Base-by-base conservation (phyloP, 2,797 vertebrate species). In the Xenops minutus region DNA sequence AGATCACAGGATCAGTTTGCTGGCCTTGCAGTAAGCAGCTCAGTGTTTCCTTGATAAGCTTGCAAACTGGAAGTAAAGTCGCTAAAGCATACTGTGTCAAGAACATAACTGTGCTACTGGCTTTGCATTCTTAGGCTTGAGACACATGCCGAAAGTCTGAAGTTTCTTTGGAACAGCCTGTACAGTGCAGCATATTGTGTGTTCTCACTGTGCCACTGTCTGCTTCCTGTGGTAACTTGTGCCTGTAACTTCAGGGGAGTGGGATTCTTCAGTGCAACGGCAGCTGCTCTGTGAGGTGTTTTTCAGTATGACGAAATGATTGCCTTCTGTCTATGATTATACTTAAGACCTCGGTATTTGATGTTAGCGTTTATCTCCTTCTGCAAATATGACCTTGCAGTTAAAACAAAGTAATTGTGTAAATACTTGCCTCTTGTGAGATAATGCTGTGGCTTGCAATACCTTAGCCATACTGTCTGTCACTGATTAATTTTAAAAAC, bases 371-470 rank as follows among this genome's bases (percentile, higher is more conserved):
- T 96, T 90, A 85, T 85, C 88, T 95, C 61, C 64, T 74, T 95
- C 48, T 85, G 80, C 89, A 97, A 95, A 96, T 87, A 92, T 41
- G 69, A 89, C 89, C 93, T 89, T 78, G 61, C 43, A 61, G 66
- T 79, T 89, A 69, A 89, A 84, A 59, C 73, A 68, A 74, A 80
- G 61, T 56, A 62, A 36, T 23, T 89, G 88, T 69, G 52, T 82
- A 79, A 93, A 77, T 87, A 91, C 29, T 61, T 39, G 14, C 52
- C 71, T 84, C 41, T 59, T 82, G 11, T 71, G 52, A 86, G 85
- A 32, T 62, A 73, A 12, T 17, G 24, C 55, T 67, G 15, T 73
- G 63, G 55, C 62, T 89, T 84, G 29, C 77, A 69, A 46, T 72
- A 51, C 55, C 76, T 39, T 51, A 81, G 39, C 68, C 8, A 2